Evolutionary conservation across 2,888 invertebrate genomes (phyloP), one percentile per base, ranked within the genome.

Genomic region (Erebia palarica): DNA sequence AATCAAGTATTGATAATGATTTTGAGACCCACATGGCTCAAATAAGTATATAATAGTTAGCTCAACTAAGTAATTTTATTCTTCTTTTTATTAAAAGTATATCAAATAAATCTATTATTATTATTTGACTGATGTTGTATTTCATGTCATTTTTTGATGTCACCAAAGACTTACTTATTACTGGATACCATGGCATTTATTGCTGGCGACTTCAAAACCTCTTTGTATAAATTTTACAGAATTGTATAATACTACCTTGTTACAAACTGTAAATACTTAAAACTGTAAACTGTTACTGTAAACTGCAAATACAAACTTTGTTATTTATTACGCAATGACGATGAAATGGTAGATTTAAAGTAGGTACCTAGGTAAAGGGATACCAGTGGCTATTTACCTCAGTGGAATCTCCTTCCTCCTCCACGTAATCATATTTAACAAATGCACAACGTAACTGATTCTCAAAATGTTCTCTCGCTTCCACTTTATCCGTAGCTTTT

Each of bases 401-500:
- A 0, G 87, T 79, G 71, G 83, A 82, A 1, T 92, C 91, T 51
- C 92, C 92, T 44, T 91, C 91, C 0, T 89, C 90, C 1, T 90
- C 90, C 7, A 80, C 74, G 72, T 82, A 81, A 58, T 92, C 92
- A 75, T 84, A 91, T 75, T 86, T 88, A 49, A 87, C 87, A 75
- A 93, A 93, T 11, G 91, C 92, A 73, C 78, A 89, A 13, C 86
- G 82, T 68, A 93, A 78, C 78, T 92, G 92, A 74, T 92, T 91
- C 75, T 93, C 92, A 76, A 93, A 93, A 59, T 84, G 80, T 72
- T 89, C 87, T n/a, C 92, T 82, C 0, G 92, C 92, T 73, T 90
- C 88, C 0, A 82, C 82, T 74, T 85, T 90, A 64, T 91, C 91
- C 74, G 84, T 75, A 7, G 80, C 85, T 80, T 82, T 86, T 49